These are phyloP conservation scores for Lymantria dispar DNA, from an alignment of 2,888 invertebrate genomes.

Conservation along the genomic window DNA sequence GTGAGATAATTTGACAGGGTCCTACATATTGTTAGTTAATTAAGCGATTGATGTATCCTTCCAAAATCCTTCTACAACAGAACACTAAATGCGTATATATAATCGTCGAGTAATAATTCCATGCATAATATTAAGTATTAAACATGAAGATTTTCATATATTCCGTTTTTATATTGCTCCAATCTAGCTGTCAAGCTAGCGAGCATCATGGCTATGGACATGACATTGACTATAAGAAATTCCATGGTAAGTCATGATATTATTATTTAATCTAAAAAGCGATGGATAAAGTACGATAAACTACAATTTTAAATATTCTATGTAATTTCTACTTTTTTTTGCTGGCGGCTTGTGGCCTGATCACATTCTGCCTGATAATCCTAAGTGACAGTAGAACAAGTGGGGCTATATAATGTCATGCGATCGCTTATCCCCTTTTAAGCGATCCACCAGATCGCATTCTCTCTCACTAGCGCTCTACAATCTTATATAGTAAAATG, in stretches of 20 bases:
- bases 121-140: neutral
- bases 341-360: too few relatives aligned
- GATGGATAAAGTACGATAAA: too few relatives aligned
- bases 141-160: neutral
- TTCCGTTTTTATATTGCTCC: neutral
- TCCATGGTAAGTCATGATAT: neutral
- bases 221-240: neutral
- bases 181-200: neutral
- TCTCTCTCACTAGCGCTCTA: too few relatives aligned
- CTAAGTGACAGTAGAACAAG: too few relatives aligned
- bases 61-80: neutral
- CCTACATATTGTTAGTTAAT: neutral
- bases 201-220: neutral
- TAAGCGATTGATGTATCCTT: neutral
- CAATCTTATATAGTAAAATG: too few relatives aligned
- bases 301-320: too few relatives aligned
- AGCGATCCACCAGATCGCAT: too few relatives aligned
- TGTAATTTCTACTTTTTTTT: too few relatives aligned
- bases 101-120: neutral
- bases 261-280: neutral
- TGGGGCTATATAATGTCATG: too few relatives aligned
- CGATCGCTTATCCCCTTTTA: too few relatives aligned
- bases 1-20: neutral
- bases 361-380: too few relatives aligned
- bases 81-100: neutral